These are phyloP conservation scores for Macaca fascicularis DNA, from an alignment of 2,113 vertebrate species.

Conservation along the genomic window DNA sequence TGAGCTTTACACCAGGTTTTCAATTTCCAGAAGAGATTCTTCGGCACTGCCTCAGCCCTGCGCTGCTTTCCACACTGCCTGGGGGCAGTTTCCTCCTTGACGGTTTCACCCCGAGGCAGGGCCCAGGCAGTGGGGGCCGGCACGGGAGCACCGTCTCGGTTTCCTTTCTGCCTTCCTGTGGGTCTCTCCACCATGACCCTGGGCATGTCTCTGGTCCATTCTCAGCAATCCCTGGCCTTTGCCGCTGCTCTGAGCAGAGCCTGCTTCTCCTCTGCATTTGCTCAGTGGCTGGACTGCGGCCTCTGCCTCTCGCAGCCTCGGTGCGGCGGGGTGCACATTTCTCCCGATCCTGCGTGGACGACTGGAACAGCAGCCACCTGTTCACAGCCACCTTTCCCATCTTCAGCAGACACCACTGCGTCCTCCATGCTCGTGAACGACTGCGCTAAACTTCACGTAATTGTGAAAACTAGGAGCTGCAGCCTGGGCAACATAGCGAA, in stretches of 20 bases:
- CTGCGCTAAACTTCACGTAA: too few relatives aligned
- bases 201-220: background rate
- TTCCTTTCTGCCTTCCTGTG: too few relatives aligned
- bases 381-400: background rate
- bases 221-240: background rate
- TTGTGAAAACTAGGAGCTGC: too few relatives aligned
- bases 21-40: background rate
- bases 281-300: too few relatives aligned
- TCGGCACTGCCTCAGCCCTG: too few relatives aligned
- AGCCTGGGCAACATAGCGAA: background rate
- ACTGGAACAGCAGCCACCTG: accelerated
- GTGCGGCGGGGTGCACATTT: accelerated
- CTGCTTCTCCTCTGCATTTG: background rate
- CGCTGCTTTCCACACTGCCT: too few relatives aligned
- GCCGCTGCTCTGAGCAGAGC: background rate
- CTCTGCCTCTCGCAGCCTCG: background rate
- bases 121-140: too few relatives aligned
- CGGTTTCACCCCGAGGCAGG: too few relatives aligned
- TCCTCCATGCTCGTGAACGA: too few relatives aligned
- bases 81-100: background rate
- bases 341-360: accelerated
- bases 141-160: accelerated
- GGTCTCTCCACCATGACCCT: background rate
- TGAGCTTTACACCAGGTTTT: background rate
- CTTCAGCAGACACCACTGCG: background rate